Conservation (phyloP, 1,140 invertebrate genomes). For the Trichogramma pretiosum region DNA sequence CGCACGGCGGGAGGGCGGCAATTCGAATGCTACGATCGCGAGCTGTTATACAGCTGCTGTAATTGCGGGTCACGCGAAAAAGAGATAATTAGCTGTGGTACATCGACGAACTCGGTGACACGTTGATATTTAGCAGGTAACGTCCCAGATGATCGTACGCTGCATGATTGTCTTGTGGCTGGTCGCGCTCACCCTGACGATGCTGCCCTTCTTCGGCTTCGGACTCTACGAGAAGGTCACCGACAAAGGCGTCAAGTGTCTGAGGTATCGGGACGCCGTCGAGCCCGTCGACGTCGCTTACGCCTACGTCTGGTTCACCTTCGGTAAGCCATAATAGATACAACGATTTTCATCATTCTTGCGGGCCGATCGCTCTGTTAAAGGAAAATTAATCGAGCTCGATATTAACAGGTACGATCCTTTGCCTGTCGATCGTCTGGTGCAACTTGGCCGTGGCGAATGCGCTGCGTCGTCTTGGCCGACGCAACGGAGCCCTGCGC, state of each 20-base stretch:
- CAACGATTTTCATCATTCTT: background rate
- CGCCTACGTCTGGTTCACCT: constrained; percentile 67
- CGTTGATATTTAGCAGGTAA: constrained; percentile 60
- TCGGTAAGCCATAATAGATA: constrained; percentile 54
- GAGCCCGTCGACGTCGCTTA: constrained; percentile 59
- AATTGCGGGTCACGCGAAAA: background rate
- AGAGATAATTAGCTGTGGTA: background rate
- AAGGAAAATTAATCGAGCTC: no score
- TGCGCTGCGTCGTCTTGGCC: constrained; percentile 58
- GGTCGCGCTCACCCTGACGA: constrained; percentile 59
- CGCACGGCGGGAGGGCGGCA: background rate
- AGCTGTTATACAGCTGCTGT: no score
- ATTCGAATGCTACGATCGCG: background rate
- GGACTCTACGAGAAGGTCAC: constrained; percentile 60
- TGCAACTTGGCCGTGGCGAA: constrained; percentile 74
- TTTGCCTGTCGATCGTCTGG: constrained; percentile 68
- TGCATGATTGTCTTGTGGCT: constrained; percentile 62
- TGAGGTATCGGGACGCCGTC: constrained; percentile 62
- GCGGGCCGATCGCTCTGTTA: background rate
- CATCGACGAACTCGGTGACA: constrained; percentile 11
- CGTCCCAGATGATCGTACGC: constrained; percentile 64
- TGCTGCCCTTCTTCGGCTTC: constrained; percentile 67
- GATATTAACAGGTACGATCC: constrained; percentile 53
- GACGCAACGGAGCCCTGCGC: constrained; percentile 37
- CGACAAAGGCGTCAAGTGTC: constrained; percentile 44